These are phyloP conservation scores for Ictalurus furcatus DNA, from an alignment of 2,113 vertebrate species.

Conservation along the genomic window DNA sequence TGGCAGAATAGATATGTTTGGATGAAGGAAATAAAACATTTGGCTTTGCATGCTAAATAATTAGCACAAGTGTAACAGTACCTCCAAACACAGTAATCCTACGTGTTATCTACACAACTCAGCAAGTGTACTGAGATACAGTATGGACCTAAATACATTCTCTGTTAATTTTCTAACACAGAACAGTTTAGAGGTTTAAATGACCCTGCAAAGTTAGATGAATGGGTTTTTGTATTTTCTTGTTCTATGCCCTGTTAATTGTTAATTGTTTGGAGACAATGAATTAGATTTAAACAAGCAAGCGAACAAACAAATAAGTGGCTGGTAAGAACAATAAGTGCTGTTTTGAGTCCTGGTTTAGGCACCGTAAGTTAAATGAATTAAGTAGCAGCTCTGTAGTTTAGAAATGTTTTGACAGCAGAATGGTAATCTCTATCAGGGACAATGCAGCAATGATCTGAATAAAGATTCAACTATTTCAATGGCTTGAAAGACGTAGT, in stretches of 20 bases:
- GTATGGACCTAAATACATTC: slow-evolving; percentile 37
- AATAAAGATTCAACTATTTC: slow-evolving; percentile 56
- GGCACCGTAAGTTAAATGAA: slow-evolving; percentile 48
- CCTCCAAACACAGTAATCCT: background rate
- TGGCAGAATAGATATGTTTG: background rate
- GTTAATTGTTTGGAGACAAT: slow-evolving; percentile 9
- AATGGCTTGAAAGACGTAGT: slow-evolving; percentile 48
- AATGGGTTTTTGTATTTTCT: background rate
- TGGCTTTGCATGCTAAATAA: background rate
- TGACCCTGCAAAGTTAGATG: background rate
- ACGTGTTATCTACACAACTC: background rate
- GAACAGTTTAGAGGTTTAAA: too few species aligned
- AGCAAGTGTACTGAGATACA: slow-evolving; percentile 20
- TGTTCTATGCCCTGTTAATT: background rate
- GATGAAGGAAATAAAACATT: background rate
- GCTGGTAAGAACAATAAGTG: slow-evolving; percentile 3
- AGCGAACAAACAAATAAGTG: background rate
- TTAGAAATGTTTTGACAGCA: slow-evolving; percentile 61
- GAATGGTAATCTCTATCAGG: slow-evolving; percentile 59
- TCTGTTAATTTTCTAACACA: slow-evolving; percentile 48
- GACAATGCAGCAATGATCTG: slow-evolving; percentile 54
- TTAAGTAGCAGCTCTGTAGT: slow-evolving; percentile 53
- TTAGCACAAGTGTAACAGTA: background rate
- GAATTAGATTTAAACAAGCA: slow-evolving; percentile 47
- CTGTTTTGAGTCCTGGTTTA: slow-evolving; percentile 61